Percentiles rank a stretch among this genome's conserved stretches.
phyloP scores from a whole-genome alignment of 2,113 vertebrate species.

The Syngnathus floridae region DNA sequence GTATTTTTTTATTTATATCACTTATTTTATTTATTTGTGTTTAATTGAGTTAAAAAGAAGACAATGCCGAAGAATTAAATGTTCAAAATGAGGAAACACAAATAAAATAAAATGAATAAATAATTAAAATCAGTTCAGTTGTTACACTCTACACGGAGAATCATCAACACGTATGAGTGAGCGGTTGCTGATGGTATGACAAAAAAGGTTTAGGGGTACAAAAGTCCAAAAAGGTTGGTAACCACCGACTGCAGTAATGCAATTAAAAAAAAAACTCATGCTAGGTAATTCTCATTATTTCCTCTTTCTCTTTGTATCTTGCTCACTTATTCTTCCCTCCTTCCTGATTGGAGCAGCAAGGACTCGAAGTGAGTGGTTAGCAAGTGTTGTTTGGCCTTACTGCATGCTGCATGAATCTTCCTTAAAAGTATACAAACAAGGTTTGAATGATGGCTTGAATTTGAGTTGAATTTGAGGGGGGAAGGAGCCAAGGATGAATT shows the following conservation, averaged over 20 bases:
- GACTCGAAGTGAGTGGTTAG: conserved; percentile 91
- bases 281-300: conserved; percentile 1
- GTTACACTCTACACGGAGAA: too few species aligned
- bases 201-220: too few species aligned
- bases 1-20: too few species aligned
- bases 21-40: too few species aligned
- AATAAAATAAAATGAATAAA: too few species aligned
- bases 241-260: not conserved
- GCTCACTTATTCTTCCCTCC: conserved; percentile 8
- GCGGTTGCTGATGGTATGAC: too few species aligned
- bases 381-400: conserved; percentile 11
- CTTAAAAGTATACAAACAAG: conserved; percentile 30
- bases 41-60: too few species aligned
- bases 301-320: conserved; percentile 17
- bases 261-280: not conserved
- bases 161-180: too few species aligned
- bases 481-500: not conserved
- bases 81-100: too few species aligned
- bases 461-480: not conserved
- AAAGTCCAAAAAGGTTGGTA: too few species aligned
- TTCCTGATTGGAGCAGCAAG: conserved; percentile 85
- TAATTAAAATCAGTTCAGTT: too few species aligned
- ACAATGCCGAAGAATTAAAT: too few species aligned
- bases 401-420: conserved; percentile 61
- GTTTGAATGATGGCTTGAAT: conserved; percentile 10